These are phyloP conservation scores for Holocentrus rufus DNA, from an alignment of 2,797 vertebrate genomes.

Conservation along the genomic window DNA sequence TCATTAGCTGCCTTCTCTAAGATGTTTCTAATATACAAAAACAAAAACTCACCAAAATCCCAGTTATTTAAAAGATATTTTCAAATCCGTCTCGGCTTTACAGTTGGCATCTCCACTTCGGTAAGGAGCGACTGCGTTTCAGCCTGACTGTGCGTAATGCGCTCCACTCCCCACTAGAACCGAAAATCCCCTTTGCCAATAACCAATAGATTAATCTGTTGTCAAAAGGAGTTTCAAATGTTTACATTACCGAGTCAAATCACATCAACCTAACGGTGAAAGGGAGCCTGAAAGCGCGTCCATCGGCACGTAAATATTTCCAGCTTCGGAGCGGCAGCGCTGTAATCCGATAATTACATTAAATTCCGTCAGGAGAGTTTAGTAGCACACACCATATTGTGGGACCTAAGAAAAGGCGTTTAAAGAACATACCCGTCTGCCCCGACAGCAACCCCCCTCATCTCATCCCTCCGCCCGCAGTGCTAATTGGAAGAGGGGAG, in stretches of 20 bases:
- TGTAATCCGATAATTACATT: constrained; percentile 85
- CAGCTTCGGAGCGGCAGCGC: constrained; percentile 62
- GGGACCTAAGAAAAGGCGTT: constrained; percentile 78
- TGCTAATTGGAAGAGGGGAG: constrained; percentile 51
- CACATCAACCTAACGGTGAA: constrained; percentile 7
- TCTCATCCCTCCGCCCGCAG: constrained; percentile 47
- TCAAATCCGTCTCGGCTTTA: constrained; percentile 15
- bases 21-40: not conserved
- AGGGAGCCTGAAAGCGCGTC: constrained; percentile 45
- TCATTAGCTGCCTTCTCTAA: not conserved
- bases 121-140: constrained; percentile 14
- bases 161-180: constrained; percentile 5
- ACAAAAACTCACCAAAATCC: constrained; percentile 60
- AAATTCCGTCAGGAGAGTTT: constrained; percentile 81
- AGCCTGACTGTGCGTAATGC: constrained; percentile 47
- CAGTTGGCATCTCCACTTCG: constrained; percentile 56
- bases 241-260: constrained; percentile 15
- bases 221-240: constrained; percentile 31
- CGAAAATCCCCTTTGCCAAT: not conserved
- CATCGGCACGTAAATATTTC: constrained; percentile 63
- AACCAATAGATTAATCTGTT: constrained; percentile 20
- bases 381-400: constrained; percentile 78
- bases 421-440: constrained; percentile 76
- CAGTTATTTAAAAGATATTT: constrained; percentile 8
- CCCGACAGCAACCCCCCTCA: constrained; percentile 37